Evolutionary conservation across 2,888 invertebrate species (phyloP).

Genomic region (Rhimphoctona megacephalus): DNA sequence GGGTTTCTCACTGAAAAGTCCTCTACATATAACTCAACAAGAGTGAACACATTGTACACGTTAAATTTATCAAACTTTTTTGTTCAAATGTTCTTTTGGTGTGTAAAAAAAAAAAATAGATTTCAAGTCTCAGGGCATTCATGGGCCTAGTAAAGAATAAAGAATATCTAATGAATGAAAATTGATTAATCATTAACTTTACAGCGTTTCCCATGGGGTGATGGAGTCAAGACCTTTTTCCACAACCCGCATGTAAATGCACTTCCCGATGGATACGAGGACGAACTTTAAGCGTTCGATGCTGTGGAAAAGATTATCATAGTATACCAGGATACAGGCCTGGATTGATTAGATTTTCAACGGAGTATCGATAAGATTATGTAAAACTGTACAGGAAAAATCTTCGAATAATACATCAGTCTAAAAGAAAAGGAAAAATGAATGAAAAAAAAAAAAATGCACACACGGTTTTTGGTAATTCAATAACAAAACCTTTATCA

Average conservation of each 20-base stretch:
- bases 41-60: too few relatives aligned
- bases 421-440: not conserved
- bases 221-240: conserved; percentile 77
- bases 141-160: too few relatives aligned
- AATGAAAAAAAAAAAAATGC: not conserved
- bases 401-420: not conserved
- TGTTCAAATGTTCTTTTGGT: too few relatives aligned
- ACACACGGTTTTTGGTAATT: conserved; percentile 3
- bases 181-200: not conserved
- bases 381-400: conserved; percentile 24
- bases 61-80: too few relatives aligned
- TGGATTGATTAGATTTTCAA: conserved; percentile 27
- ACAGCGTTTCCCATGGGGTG: conserved; percentile 81
- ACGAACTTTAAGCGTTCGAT: conserved; percentile 9
- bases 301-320: not conserved
- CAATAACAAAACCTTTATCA: not conserved
- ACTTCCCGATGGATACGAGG: conserved; percentile 72
- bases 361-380: conserved; percentile 27
- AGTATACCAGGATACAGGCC: conserved; percentile 22
- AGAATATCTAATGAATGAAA: not conserved
- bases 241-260: conserved; percentile 79
- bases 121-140: too few relatives aligned
- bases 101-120: too few relatives aligned
- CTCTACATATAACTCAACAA: too few relatives aligned
- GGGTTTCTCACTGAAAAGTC: too few relatives aligned